These are phyloP conservation scores for Pelecanus crispus DNA, from an alignment of 2,113 vertebrate genomes.

Conservation along the genomic window DNA sequence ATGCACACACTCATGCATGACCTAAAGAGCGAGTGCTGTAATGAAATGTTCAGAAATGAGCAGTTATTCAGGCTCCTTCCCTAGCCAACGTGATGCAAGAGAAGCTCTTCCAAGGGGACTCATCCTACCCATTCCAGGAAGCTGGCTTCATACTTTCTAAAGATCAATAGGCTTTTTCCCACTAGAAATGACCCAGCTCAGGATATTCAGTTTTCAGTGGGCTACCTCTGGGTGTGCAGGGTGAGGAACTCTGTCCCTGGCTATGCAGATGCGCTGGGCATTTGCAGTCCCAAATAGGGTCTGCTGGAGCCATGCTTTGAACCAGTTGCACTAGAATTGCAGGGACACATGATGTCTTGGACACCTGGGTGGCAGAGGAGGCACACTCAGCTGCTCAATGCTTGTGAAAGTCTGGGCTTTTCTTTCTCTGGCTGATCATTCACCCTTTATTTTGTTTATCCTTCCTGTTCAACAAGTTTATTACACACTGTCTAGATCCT, in stretches of 20 bases:
- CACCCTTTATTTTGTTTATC: background rate
- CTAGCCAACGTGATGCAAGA: accelerated
- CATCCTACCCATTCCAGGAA: background rate
- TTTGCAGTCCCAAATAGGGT: background rate
- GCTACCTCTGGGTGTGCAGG: background rate
- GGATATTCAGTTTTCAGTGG: background rate
- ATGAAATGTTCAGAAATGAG: background rate
- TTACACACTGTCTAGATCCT: background rate
- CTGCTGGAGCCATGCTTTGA: background rate
- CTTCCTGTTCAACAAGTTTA: background rate
- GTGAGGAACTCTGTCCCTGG: background rate
- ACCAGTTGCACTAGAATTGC: background rate
- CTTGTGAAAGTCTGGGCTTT: background rate
- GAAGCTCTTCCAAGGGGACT: background rate
- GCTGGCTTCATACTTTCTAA: background rate
- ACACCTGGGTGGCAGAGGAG: background rate
- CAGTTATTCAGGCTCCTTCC: background rate
- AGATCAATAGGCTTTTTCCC: background rate
- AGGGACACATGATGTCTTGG: accelerated
- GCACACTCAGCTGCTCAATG: background rate
- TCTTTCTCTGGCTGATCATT: background rate
- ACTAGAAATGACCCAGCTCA: background rate
- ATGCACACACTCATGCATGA: background rate
- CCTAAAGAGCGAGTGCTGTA: background rate
- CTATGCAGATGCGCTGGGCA: background rate